Percentiles rank a stretch among this genome's conserved stretches.
phyloP scores from a whole-genome alignment of 2,888 invertebrate species.

The Pasiphila rectangulata region DNA sequence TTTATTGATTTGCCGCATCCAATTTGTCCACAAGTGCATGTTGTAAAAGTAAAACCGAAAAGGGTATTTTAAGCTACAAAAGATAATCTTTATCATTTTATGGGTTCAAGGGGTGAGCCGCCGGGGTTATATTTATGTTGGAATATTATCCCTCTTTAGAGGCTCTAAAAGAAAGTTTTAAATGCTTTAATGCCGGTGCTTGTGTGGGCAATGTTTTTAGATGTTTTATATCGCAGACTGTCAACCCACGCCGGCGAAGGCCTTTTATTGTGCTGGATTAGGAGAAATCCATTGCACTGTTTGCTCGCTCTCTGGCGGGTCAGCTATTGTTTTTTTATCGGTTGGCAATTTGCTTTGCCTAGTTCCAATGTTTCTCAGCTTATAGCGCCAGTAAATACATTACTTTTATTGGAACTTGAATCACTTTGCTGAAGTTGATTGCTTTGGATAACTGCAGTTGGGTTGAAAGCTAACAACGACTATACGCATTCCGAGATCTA shows the following conservation, averaged over 20 bases:
- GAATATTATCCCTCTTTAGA: conserved; percentile 56
- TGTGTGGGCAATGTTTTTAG: conserved; percentile 40
- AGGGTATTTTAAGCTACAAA: conserved; percentile 53
- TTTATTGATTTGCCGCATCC: not conserved
- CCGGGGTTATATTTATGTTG: conserved; percentile 57
- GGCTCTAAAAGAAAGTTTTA: conserved; percentile 68
- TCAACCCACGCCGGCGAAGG: conserved; percentile 36
- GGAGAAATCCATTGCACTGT: conserved; percentile 42
- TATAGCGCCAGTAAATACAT: not conserved
- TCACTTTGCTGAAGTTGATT: not conserved
- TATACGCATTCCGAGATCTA: no score
- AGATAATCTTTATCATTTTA: conserved; percentile 72
- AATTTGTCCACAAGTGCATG: not conserved
- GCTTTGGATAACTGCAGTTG: not conserved
- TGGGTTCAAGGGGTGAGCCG: conserved; percentile 55
- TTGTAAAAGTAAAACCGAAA: conserved; percentile 23
- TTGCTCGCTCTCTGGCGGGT: conserved; percentile 33
- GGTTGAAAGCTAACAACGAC: not conserved
- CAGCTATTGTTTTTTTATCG: conserved; percentile 43
- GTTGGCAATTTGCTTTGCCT: conserved; percentile 38
- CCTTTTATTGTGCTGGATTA: conserved; percentile 45
- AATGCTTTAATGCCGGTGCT: conserved; percentile 61
- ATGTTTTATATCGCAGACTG: conserved; percentile 44
- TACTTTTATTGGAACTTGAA: not conserved
- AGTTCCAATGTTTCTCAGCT: conserved; percentile 33